Evolutionary conservation across 2,797 vertebrate species (phyloP), one percentile per base, ranked within the genome.

Genomic region (Lacerta viridis): DNA sequence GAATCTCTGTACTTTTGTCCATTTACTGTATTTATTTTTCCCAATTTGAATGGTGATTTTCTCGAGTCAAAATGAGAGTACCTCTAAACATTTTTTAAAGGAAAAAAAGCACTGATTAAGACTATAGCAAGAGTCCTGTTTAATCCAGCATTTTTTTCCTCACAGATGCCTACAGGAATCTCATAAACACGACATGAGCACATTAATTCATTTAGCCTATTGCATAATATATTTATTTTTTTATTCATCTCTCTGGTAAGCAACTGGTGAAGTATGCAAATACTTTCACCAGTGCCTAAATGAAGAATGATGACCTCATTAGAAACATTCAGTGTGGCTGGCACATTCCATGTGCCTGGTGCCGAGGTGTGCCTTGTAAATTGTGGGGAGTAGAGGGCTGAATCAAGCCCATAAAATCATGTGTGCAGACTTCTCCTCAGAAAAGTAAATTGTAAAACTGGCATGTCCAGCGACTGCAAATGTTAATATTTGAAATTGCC

Each of bases 281-380:
- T 68, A 68, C 23, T 29, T 29, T 91, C 36, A 77, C 27, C 50
- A n/a, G 72, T 25, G 7, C 76, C 83, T 86, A 89, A 29, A 15
- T 66, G 50, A 4, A 82, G 66, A 86, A 88, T 86, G 74, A 84
- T 75, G 88, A 90, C 90, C 83, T 91, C 15, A 4, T 89, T 86
- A 11, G 88, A 87, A 61, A 1, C 17, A 29, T 69, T 69, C 10
- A 29, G 7, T 36, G n/a, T 15, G 33, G 15, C 2, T 6, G 17
- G 71, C 33, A 5, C 71, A 29, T 69, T 69, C 10, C 9, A 72
- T 36, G n/a, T 15, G 17, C 2, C 5, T 15, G 17, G 71, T 72
- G 33, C 71, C 17, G n/a, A 18, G 29, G 46, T 55, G 43, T 50
- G 46, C 13, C 29, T n/a, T 33, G 27, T n/a, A 20, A 79, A 55